A percentile compares a stretch with the other conserved stretches of the same genome.
phyloP scores from a whole-genome alignment of 2,888 invertebrate genomes.

The Gisinianus flammeolus region DNA sequence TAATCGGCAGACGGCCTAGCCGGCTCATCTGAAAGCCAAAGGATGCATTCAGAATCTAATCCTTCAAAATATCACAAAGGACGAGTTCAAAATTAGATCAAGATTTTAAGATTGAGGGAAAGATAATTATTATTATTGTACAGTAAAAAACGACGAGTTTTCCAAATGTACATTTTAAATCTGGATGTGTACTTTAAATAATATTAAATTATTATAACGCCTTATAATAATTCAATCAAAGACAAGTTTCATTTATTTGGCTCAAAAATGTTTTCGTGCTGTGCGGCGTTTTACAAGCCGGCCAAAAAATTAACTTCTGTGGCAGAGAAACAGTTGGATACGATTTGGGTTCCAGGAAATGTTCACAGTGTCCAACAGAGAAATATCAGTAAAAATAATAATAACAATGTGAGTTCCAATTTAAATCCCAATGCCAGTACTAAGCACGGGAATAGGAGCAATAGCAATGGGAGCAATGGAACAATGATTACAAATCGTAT shows the following conservation, averaged over 20 bases:
- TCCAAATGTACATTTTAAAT: no score
- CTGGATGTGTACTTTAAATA: no score
- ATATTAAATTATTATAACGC: no score
- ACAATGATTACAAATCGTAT: background rate
- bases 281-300: constrained; percentile 35
- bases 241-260: no score
- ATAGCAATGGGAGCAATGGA: background rate
- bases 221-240: no score
- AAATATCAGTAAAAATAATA: background rate
- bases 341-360: constrained; percentile 43
- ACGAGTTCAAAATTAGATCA: background rate
- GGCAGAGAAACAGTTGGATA: constrained; percentile 39
- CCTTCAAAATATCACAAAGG: background rate
- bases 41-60: background rate
- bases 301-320: constrained; percentile 36
- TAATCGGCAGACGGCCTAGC: background rate
- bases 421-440: background rate
- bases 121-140: background rate
- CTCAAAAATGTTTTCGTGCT: constrained; percentile 38
- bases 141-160: background rate
- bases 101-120: background rate
- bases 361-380: constrained; percentile 29
- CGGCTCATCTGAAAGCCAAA: no score
- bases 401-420: constrained; percentile 21
- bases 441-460: background rate